These are phyloP conservation scores for Amphiprion clarkii DNA, from an alignment of 2,797 vertebrate genomes.

Conservation along the genomic window DNA sequence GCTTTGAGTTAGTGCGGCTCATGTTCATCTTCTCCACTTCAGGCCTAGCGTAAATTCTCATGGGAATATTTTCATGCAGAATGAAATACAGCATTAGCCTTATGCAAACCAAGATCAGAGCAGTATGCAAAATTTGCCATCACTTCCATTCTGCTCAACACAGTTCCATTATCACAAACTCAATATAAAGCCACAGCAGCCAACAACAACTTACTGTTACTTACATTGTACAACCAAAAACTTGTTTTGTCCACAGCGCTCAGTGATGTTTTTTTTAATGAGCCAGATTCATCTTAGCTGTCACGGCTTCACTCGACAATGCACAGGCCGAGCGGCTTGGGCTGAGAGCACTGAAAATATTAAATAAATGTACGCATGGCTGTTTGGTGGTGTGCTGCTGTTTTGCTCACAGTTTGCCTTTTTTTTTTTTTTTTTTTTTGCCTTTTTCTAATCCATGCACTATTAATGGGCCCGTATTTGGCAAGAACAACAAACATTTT, in stretches of 20 bases:
- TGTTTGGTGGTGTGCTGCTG: conserved; percentile 64
- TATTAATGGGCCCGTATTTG: conserved; percentile 74
- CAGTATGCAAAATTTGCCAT: not conserved
- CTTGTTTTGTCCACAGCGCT: conserved; percentile 60
- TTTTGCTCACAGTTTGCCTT: conserved; percentile 67
- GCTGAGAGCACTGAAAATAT: conserved; percentile 76
- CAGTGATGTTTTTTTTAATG: conserved; percentile 57
- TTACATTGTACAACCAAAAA: conserved; percentile 25
- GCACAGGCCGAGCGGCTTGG: conserved; percentile 56
- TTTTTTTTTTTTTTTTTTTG: conserved; percentile 36
- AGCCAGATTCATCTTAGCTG: conserved; percentile 74
- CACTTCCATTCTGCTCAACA: not conserved
- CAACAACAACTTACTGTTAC: conserved; percentile 9
- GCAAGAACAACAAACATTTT: conserved; percentile 78
- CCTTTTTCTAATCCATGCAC: conserved; percentile 60
- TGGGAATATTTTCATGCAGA: conserved; percentile 40
- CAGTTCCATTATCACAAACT: not conserved
- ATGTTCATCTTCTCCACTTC: conserved; percentile 33
- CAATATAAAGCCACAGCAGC: not conserved
- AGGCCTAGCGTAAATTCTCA: conserved; percentile 39
- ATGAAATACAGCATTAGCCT: conserved; percentile 32
- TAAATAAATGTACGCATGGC: conserved; percentile 63
- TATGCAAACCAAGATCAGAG: conserved; percentile 21
- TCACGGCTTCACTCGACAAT: conserved; percentile 65
- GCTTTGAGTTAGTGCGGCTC: conserved; percentile 38